phyloP scores from a whole-genome alignment of 2,113 vertebrate genomes.

The Lepidothrix coronata region DNA sequence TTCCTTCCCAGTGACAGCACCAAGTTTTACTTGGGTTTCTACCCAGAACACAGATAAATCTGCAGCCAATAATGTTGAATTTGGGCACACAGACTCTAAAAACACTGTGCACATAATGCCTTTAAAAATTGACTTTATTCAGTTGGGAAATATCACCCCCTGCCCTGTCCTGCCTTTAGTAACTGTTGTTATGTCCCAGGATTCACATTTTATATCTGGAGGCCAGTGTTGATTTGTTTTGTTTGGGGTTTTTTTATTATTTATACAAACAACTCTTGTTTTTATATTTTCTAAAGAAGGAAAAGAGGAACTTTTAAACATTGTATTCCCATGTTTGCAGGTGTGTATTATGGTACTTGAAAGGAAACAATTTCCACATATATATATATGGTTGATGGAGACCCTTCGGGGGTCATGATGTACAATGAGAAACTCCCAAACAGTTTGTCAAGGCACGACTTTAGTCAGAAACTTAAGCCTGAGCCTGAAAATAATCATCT shows the following conservation, averaged over 20 bases:
- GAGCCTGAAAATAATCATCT: not conserved
- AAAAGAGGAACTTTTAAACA: not conserved
- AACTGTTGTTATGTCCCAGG: not conserved
- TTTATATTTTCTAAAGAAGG: not conserved
- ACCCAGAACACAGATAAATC: not conserved
- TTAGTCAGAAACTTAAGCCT: not conserved
- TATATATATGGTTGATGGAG: not conserved
- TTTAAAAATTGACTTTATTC: not conserved
- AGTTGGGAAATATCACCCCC: not conserved
- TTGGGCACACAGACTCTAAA: not conserved
- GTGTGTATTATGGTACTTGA: not conserved
- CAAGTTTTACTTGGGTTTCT: not conserved
- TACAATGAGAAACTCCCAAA: not conserved
- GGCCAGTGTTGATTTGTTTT: not conserved
- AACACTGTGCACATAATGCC: rapidly evolving
- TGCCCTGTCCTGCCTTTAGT: not conserved
- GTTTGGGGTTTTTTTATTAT: not conserved
- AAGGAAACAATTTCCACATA: not conserved
- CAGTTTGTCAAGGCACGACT: not conserved
- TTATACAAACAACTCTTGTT: not conserved
- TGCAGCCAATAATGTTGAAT: not conserved
- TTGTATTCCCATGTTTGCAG: not conserved
- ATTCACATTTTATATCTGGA: not conserved
- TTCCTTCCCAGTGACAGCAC: not conserved
- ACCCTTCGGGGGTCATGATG: not conserved